phyloP scores from a whole-genome alignment of 2,888 invertebrate species.

The Coecobrya sp. region DNA sequence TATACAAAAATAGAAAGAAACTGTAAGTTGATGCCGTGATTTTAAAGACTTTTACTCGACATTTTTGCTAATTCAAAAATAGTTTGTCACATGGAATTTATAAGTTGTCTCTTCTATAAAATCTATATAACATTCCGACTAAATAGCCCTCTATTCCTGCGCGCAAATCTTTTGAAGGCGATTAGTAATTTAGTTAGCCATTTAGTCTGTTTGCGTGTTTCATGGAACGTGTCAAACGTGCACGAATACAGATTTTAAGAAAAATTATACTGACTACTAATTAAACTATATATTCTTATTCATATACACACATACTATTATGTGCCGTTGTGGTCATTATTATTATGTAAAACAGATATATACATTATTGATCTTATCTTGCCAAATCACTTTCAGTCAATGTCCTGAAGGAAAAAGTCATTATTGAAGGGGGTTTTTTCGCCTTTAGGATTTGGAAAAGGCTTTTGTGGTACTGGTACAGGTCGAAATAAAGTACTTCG shows the following conservation, averaged over 20 bases:
- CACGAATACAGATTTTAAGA: not conserved
- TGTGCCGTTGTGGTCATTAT: slow-evolving; percentile 49
- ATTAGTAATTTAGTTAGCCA: not conserved
- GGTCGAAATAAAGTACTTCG: not conserved
- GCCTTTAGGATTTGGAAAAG: slow-evolving; percentile 41
- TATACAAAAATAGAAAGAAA: not conserved
- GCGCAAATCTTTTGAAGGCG: not conserved
- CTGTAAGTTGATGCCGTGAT: slow-evolving; percentile 10
- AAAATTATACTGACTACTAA: not conserved
- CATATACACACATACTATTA: not conserved
- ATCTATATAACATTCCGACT: not conserved
- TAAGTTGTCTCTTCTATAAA: not conserved
- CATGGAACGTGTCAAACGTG: not conserved
- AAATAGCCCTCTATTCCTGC: not conserved
- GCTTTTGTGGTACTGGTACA: slow-evolving; percentile 12
- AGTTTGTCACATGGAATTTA: not conserved
- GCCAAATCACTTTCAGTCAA: slow-evolving; percentile 77
- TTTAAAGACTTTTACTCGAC: slow-evolving; percentile 52
- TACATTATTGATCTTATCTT: slow-evolving; percentile 66
- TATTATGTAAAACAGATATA: slow-evolving; percentile 29
- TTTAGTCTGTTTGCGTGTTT: not conserved
- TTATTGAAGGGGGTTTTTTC: slow-evolving; percentile 31
- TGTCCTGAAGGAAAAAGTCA: slow-evolving; percentile 73
- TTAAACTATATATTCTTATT: not conserved
- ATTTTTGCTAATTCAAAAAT: not conserved